Base-by-base conservation (phyloP, 2,888 invertebrate genomes). In the Lottia scabra region DNA sequence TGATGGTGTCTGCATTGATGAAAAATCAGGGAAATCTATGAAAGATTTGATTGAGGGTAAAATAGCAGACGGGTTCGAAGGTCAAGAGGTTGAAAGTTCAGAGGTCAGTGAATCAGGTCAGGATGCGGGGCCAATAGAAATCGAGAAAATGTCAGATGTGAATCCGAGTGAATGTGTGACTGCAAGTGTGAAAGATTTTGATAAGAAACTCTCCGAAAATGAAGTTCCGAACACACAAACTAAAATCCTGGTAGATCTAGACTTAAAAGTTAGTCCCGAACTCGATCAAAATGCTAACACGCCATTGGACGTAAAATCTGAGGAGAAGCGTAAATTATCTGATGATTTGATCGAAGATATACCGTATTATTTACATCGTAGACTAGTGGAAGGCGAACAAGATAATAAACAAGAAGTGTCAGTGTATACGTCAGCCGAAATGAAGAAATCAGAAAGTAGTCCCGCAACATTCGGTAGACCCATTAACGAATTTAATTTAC, bases 301-400 rank as follows among this genome's bases (percentile, higher is more conserved):
- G 48, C 63, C 27, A 45, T 46, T 71, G 45, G 74, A 71, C 38
- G 45, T 27, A 13, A 19, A 66, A 16, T 56, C 71, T 38, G 73
- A 71, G 8, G 74, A 70, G 5, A 66, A 67, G 13, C 65, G 71
- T 16, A 65, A 38, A 8, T 63, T 56, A 13, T 56, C 56, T 63
- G 74, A 69, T 48, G 85, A 86, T 77, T 75, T 86, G 63, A 82
- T 85, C 69, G 89, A 82, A 73, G 88, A 85, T 80, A 90, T 87
- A 80, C 89, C 83, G 19, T 90, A 87, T 76, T 84, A 78, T 71
- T 82, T 85, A 74, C 88, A 80, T 83, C 85, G 81, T 75, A 84
- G 79, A 76, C 65, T 73, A 23, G 38, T 70, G 30, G 68, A 72
- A 67, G 67, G 68, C 13, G 74, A 76, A 26, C 62, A 63, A 2